A percentile compares a stretch with the other conserved stretches of the same genome.
These are phyloP conservation scores for Bombus soroeensis DNA, from an alignment of 1,140 invertebrate genomes.

Conservation along the genomic window DNA sequence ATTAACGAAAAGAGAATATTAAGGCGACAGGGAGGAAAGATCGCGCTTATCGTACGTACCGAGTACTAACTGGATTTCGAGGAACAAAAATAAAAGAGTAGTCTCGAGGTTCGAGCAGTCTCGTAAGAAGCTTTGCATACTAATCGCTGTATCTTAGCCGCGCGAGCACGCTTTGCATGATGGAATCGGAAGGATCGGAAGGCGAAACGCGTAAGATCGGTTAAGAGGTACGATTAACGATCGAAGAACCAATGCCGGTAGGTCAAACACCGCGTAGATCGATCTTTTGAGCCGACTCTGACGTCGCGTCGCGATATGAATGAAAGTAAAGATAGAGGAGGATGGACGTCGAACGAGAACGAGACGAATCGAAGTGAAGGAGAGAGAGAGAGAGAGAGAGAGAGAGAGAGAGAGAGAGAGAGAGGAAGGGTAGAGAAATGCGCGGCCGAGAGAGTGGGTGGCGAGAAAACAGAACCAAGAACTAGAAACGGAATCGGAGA, in stretches of 20 bases:
- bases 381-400: no score
- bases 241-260: slow-evolving; percentile 1
- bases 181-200: no score
- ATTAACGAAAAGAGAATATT: background rate
- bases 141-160: background rate
- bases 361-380: background rate
- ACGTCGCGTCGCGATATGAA: slow-evolving; percentile 16
- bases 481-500: background rate
- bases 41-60: background rate
- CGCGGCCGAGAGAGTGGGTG: no score
- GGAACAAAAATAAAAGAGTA: background rate
- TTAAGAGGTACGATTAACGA: slow-evolving; percentile 9
- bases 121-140: background rate
- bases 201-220: background rate
- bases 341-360: background rate
- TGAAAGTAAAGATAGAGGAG: slow-evolving; percentile 3
- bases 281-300: background rate
- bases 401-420: no score
- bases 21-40: background rate
- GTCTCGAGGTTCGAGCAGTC: background rate
- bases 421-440: background rate
- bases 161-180: no score
- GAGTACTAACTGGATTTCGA: background rate
- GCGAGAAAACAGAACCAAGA: background rate
- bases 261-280: background rate